Conservation (phyloP, 2,888 invertebrate species). For the Aquatica leii region DNA sequence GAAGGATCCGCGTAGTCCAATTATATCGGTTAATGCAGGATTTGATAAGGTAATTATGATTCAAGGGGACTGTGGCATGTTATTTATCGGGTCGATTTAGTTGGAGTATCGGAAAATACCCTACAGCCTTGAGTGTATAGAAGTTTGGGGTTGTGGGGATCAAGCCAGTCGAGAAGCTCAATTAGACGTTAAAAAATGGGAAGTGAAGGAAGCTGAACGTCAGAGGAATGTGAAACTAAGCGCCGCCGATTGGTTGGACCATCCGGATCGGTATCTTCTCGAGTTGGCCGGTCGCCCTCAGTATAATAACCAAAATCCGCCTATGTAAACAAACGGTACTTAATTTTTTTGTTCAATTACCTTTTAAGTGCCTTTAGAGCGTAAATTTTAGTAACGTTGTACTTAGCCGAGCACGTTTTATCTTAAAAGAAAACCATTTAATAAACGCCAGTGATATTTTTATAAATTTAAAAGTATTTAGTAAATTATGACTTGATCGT, state of each 20-base stretch:
- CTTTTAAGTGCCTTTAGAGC: conserved; percentile 9
- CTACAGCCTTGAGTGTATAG: conserved; percentile 69
- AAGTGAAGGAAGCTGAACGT: conserved; percentile 86
- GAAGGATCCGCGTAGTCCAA: conserved; percentile 78
- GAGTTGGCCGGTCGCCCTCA: conserved; percentile 86
- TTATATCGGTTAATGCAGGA: conserved; percentile 76
- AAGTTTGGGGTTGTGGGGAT: conserved; percentile 90
- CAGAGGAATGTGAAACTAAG: conserved; percentile 86
- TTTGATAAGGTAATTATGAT: conserved; percentile 66
- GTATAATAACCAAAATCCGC: conserved; percentile 73
- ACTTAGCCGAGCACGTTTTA: no score
- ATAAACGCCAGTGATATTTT: no score
- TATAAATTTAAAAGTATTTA: no score
- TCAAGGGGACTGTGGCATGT: not conserved
- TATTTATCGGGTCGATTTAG: conserved; percentile 38
- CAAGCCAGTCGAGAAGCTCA: conserved; percentile 81
- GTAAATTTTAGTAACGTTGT: no score
- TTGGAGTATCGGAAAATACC: conserved; percentile 74
- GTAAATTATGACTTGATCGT: no score
- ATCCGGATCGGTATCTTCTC: conserved; percentile 91
- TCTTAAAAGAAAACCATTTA: no score
- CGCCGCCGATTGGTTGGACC: conserved; percentile 93
- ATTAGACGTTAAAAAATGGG: conserved; percentile 88
- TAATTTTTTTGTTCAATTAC: conserved; percentile 1
- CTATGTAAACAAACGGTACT: conserved; percentile 17